Conservation (phyloP, 2,113 vertebrate genomes). For the Podilymbus podiceps region DNA sequence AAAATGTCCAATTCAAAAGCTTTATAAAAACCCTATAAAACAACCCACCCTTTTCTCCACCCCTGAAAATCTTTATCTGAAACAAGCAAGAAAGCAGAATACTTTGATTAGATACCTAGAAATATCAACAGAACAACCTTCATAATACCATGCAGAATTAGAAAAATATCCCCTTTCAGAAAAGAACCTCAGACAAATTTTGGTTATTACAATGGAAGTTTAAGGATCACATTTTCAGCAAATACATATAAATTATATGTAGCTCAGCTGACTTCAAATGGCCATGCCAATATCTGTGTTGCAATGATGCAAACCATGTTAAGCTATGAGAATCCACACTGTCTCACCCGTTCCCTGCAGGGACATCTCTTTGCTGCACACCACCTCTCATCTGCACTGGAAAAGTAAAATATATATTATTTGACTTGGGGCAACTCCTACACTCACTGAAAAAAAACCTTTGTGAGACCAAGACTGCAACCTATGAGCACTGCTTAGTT, state of each 20-base stretch:
- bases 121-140: background rate
- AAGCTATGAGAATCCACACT: accelerated
- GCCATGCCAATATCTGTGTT: too few relatives aligned
- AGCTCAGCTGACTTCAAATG: background rate
- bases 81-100: background rate
- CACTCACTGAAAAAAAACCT: background rate
- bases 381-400: background rate
- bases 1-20: background rate
- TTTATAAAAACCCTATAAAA: background rate
- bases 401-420: background rate
- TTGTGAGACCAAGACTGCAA: background rate
- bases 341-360: background rate
- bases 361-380: background rate
- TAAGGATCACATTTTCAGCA: background rate
- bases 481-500: background rate
- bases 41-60: background rate
- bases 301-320: background rate
- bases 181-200: background rate
- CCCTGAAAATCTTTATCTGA: background rate
- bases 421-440: background rate
- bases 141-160: background rate
- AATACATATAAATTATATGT: background rate
- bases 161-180: background rate
- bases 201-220: background rate
- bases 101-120: background rate